Percentiles rank a stretch among this genome's conserved stretches.
phyloP scores from a whole-genome alignment of 2,888 invertebrate genomes.

The Ferrisia virgata region DNA sequence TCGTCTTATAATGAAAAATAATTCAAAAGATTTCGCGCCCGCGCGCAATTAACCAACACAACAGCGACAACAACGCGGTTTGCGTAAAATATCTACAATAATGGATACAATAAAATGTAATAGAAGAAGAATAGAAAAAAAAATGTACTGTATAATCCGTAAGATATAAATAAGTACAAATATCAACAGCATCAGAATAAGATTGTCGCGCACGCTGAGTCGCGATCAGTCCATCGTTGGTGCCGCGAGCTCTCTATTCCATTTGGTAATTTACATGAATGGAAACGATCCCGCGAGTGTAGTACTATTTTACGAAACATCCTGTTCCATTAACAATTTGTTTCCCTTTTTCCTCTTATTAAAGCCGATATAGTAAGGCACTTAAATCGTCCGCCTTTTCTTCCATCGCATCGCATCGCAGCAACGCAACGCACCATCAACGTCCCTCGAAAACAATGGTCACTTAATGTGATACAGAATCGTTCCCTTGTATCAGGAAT shows the following conservation, averaged over 20 bases:
- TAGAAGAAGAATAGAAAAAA: not conserved
- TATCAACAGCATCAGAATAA: too few relatives aligned
- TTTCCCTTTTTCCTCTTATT: conserved; percentile 29
- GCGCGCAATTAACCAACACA: not conserved
- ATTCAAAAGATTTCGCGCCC: conserved; percentile 12
- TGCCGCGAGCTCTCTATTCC: not conserved
- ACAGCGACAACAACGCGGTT: not conserved
- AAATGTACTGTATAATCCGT: not conserved
- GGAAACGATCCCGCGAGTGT: not conserved
- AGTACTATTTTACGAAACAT: conserved; percentile 25
- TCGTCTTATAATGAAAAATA: conserved; percentile 4
- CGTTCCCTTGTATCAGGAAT: too few relatives aligned
- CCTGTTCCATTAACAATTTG: conserved; percentile 33
- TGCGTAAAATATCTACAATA: not conserved
- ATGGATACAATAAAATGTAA: too few relatives aligned
- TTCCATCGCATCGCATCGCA: not conserved
- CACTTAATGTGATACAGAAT: conserved; percentile 29
- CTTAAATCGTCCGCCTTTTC: conserved; percentile 1
- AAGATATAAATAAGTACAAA: too few relatives aligned
- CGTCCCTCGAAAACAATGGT: conserved; percentile 26
- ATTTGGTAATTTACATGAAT: conserved; percentile 20
- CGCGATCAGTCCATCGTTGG: not conserved
- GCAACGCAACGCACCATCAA: not conserved
- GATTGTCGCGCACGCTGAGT: too few relatives aligned
- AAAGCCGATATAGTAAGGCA: conserved; percentile 11